phyloP scores from a whole-genome alignment of 1,140 invertebrate genomes.

The Sycobia sp. region DNA sequence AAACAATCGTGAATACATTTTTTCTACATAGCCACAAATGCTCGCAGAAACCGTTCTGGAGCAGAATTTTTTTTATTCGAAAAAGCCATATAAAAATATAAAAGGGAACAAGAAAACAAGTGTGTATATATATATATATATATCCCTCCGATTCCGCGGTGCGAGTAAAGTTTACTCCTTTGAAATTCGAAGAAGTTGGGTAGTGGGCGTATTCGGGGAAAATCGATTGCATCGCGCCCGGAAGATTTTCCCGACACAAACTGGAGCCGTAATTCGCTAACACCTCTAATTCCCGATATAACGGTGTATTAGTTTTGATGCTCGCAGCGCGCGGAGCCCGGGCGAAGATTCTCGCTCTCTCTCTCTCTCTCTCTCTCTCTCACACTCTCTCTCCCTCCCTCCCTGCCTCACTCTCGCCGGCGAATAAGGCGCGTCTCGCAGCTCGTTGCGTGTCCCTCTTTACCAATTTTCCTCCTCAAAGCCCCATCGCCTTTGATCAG shows the following conservation, averaged over 20 bases:
- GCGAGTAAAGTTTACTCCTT: no score
- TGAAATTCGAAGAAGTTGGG: no score
- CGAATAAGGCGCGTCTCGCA: slow-evolving; percentile 38
- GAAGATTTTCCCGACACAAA: slow-evolving; percentile 24
- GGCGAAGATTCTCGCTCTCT: slow-evolving; percentile 15
- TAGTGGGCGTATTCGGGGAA: not conserved
- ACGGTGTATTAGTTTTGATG: slow-evolving; percentile 59
- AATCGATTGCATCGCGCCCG: slow-evolving; percentile 11
- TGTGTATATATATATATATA: no score
- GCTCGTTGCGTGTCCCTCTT: slow-evolving; percentile 52
- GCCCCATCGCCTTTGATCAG: slow-evolving; percentile 61
- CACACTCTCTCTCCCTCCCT: no score
- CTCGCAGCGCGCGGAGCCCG: slow-evolving; percentile 22
- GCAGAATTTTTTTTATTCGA: no score
- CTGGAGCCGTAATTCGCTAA: slow-evolving; percentile 53
- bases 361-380: no score
- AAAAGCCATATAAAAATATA: no score
- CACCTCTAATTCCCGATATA: slow-evolving; percentile 58
- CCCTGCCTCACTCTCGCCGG: no score
- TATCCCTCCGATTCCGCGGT: no score
- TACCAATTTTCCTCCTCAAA: slow-evolving; percentile 61
- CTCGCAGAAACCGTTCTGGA: no score
- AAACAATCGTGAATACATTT: no score
- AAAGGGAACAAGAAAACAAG: not conserved
- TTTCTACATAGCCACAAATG: no score